Base-by-base conservation (phyloP, 92 coral and sea anemone species). In the Bergia sp. region DNA sequence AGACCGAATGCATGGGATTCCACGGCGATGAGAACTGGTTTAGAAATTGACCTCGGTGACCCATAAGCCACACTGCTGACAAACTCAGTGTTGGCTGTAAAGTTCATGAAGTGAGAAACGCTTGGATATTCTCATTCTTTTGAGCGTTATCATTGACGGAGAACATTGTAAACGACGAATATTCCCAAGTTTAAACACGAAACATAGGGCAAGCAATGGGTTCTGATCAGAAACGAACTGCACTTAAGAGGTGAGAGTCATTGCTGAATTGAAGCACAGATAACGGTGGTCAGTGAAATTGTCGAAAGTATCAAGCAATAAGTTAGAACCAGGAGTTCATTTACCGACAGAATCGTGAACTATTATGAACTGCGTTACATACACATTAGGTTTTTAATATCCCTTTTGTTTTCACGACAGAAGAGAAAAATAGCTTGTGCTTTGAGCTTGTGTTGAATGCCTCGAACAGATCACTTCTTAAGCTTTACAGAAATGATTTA, bases 351-450 rank as follows among this genome's bases (percentile, higher is more conserved):
- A 71, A 36, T 72, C 50, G 82, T 79, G 82, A 79, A 50, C 53
- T 49, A 71, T 42, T 18, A 47, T 67, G 36, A 76, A 75, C 38
- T 61, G 6, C 76, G 13, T 29, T 29, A 29, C 37, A 41, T 47
- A 16, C 87, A 73, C 13, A 29, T 67, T 45, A 71, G 87, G 13
- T 44, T 71, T 71, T 71, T 84, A 84, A 84, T 84, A 65, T 84
- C 79, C 77, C 67, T 64, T 84, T 84, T 84, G 77, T 69, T 74
- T 84, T 84, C 79, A 71, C 21, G 87, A 69, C 87, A 23, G 79
- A 37, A n/a, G 29, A 7, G 57, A 41, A 84, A 71, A 44, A 44
- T 45, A 67, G 67, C 23, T 39, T 47, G 64, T 37, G 13, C 42
- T 84, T 10, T 84, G 79, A 29, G 38, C 47, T 45, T 39, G 87